Evolutionary conservation across 1,140 invertebrate genomes (phyloP).

Genomic region (Triops longicaudatus): DNA sequence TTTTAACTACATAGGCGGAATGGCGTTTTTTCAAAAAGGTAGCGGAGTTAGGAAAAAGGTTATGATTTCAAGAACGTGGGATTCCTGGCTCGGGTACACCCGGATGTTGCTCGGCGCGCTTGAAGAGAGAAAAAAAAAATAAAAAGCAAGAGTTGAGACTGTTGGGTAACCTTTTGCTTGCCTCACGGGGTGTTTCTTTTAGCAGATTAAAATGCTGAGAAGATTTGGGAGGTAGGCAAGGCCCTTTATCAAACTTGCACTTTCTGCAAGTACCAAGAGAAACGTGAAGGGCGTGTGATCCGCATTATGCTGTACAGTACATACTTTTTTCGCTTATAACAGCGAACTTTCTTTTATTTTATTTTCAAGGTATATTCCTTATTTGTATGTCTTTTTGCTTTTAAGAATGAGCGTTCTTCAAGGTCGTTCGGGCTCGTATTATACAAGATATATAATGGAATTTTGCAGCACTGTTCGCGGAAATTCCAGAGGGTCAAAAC

Average conservation of each 20-base stretch:
- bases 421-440: too few relatives aligned
- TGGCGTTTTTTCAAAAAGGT: too few relatives aligned
- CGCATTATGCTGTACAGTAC: background rate
- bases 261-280: background rate
- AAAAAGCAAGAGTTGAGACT: background rate
- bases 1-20: too few relatives aligned
- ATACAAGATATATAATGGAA: too few relatives aligned
- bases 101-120: background rate
- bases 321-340: background rate
- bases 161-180: background rate
- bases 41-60: too few relatives aligned
- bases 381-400: too few relatives aligned
- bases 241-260: background rate
- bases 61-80: background rate
- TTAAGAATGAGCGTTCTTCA: too few relatives aligned
- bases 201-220: background rate
- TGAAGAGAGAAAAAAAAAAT: background rate
- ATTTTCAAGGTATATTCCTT: too few relatives aligned
- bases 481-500: too few relatives aligned
- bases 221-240: too few relatives aligned
- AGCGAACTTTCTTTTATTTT: background rate
- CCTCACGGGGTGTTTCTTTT: background rate
- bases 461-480: too few relatives aligned
- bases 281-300: constrained; percentile 14
- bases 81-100: background rate